A percentile compares a stretch with the other conserved stretches of the same genome.
Conservation (phyloP, 2,888 invertebrate species). For the Parapristionchus giblindavisi region DNA sequence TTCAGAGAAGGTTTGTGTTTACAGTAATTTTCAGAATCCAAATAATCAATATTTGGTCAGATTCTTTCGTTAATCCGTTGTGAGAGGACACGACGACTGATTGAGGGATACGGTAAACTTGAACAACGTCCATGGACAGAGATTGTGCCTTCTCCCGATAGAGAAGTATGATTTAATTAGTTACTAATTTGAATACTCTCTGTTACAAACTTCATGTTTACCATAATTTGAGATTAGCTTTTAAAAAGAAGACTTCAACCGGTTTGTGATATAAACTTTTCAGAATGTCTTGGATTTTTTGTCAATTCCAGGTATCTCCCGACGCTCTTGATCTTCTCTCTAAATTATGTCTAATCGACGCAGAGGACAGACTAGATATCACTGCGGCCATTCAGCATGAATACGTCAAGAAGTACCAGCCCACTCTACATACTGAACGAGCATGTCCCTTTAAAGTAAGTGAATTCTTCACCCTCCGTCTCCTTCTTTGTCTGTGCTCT, state of each 20-base stretch:
- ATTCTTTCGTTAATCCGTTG: constrained; percentile 60
- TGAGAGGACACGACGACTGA: constrained; percentile 59
- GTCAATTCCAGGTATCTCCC: constrained; percentile 18
- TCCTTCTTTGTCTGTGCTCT: constrained; percentile 13
- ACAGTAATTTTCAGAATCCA: too few relatives aligned
- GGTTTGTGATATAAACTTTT: neutral
- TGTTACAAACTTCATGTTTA: neutral
- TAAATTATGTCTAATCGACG: constrained; percentile 52
- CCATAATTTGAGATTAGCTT: too few relatives aligned
- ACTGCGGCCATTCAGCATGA: constrained; percentile 58
- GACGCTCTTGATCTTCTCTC: constrained; percentile 57
- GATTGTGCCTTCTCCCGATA: constrained; percentile 45
- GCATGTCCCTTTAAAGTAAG: constrained; percentile 59
- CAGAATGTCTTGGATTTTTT: neutral
- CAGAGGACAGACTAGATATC: constrained; percentile 53
- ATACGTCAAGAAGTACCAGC: constrained; percentile 53
- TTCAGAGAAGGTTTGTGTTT: constrained; percentile 51
- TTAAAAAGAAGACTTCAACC: too few relatives aligned
- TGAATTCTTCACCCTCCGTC: neutral
- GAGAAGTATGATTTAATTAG: constrained; percentile 29
- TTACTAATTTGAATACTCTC: neutral
- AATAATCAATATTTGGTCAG: constrained; percentile 41
- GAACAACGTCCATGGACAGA: constrained; percentile 52
- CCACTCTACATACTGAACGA: constrained; percentile 44
- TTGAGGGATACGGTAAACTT: constrained; percentile 52